These are phyloP conservation scores for Anthophora plumipes DNA, from an alignment of 2,888 invertebrate species.

Conservation along the genomic window DNA sequence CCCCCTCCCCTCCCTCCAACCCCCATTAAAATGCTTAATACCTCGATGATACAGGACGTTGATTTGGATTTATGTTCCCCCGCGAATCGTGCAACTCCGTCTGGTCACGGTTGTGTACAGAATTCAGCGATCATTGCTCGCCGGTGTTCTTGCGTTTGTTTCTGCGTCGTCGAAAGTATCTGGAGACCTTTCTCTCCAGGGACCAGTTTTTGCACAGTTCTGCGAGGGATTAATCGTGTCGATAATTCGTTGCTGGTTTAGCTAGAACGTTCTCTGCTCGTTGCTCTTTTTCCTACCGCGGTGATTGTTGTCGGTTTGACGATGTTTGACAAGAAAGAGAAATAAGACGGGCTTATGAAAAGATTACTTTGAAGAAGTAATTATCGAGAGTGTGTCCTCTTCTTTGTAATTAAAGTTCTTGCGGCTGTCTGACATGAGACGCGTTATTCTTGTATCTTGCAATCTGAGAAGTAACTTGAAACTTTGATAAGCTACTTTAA, in stretches of 20 bases:
- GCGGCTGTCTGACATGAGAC: no score
- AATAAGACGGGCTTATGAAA: not conserved
- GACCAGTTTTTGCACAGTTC: slow-evolving; percentile 35
- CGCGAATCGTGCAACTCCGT: slow-evolving; percentile 3
- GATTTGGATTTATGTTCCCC: slow-evolving; percentile 56
- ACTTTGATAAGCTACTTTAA: no score
- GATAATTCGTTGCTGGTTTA: slow-evolving; percentile 30
- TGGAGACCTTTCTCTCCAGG: slow-evolving; percentile 13
- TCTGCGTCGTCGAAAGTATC: slow-evolving; percentile 42
- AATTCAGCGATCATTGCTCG: slow-evolving; percentile 40
- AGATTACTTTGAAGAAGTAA: not conserved
- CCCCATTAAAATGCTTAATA: slow-evolving; percentile 69
- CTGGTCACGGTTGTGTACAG: slow-evolving; percentile 12
- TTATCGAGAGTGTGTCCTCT: no score
- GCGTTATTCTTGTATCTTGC: no score
- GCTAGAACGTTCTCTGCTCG: not conserved
- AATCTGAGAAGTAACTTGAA: no score
- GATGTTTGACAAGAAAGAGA: no score
- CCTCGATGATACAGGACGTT: slow-evolving; percentile 59
- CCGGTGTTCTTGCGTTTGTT: slow-evolving; percentile 46
- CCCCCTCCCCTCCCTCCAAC: not conserved
- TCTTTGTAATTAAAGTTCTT: no score
- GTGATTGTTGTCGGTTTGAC: not conserved
- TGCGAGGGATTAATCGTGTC: slow-evolving; percentile 32
- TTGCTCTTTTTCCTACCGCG: not conserved